Evolutionary conservation across 1,140 invertebrate genomes (phyloP).

Genomic region (Saccostrea glomerata): DNA sequence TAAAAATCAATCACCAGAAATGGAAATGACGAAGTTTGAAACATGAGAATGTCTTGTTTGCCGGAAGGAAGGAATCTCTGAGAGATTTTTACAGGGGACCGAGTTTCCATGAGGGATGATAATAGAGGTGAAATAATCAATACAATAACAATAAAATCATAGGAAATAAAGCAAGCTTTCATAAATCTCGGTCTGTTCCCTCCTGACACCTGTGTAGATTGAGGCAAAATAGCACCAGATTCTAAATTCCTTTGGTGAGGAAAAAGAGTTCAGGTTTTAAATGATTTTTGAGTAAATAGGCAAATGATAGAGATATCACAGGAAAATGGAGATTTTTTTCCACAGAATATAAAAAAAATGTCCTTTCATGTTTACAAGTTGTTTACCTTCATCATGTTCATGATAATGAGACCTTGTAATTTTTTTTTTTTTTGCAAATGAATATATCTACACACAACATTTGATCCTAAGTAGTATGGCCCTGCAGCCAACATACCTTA

Average conservation of each 20-base stretch:
- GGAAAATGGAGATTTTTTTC: not conserved
- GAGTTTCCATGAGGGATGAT: not conserved
- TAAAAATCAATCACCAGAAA: conserved; percentile 25
- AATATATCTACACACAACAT: not conserved
- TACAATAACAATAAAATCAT: not conserved
- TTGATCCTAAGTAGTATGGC: not conserved
- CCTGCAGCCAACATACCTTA: not conserved
- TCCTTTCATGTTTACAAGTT: not conserved
- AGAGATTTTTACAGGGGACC: conserved; percentile 9
- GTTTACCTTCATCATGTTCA: too few relatives aligned
- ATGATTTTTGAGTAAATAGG: not conserved
- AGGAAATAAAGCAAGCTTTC: not conserved
- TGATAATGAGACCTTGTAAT: too few relatives aligned
- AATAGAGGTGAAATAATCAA: conserved; percentile 22
- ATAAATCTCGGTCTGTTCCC: not conserved
- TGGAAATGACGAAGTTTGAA: conserved; percentile 16
- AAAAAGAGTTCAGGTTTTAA: not conserved
- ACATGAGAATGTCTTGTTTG: conserved; percentile 16
- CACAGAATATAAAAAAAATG: not conserved
- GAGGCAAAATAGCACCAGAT: not conserved
- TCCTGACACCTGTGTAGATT: not conserved
- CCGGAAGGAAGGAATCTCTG: conserved; percentile 10
- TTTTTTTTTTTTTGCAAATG: too few relatives aligned
- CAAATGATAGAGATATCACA: not conserved
- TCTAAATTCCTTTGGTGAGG: not conserved